Evolutionary conservation across 2,113 vertebrate species (phyloP).

Genomic region (Paraplagusia blochii): DNA sequence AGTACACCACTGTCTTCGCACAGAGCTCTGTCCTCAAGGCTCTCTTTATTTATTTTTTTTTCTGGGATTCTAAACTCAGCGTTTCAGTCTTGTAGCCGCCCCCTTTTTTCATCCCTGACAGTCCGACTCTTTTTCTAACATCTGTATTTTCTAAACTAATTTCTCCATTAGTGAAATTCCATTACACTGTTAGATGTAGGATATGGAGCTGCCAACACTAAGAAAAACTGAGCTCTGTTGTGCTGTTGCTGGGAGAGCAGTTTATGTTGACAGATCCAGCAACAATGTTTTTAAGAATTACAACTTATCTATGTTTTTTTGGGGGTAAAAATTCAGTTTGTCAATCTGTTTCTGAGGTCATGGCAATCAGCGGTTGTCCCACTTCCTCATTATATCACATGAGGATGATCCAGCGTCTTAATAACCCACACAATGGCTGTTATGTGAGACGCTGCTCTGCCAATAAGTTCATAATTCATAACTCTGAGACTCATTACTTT

Average conservation of each 20-base stretch:
- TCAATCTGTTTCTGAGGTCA: constrained; percentile 26
- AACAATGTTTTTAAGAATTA: not conserved
- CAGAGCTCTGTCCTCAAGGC: constrained; percentile 36
- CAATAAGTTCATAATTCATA: constrained; percentile 27
- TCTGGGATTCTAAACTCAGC: constrained; percentile 26
- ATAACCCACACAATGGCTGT: constrained; percentile 33
- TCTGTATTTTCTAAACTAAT: constrained; percentile 61
- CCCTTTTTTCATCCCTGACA: not conserved
- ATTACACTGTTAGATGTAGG: constrained; percentile 56
- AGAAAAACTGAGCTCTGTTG: constrained; percentile 42
- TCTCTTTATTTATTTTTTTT: constrained; percentile 6
- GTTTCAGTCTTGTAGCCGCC: constrained; percentile 13
- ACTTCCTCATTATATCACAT: constrained; percentile 67
- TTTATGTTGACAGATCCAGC: not conserved
- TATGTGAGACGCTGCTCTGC: constrained; percentile 28
- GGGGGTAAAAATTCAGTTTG: constrained; percentile 25
- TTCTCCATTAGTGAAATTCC: constrained; percentile 67
- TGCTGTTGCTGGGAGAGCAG: constrained; percentile 8
- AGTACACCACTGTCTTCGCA: constrained; percentile 50
- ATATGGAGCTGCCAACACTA: constrained; percentile 17
- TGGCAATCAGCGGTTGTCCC: constrained; percentile 41
- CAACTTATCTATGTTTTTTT: constrained; percentile 13
- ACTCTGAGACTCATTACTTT: constrained; percentile 20
- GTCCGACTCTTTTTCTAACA: constrained; percentile 57
- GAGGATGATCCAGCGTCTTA: constrained; percentile 47